Percentiles rank a stretch among this genome's conserved stretches.
phyloP scores from a whole-genome alignment of 2,113 vertebrate genomes.

The Catharus bicknelli region DNA sequence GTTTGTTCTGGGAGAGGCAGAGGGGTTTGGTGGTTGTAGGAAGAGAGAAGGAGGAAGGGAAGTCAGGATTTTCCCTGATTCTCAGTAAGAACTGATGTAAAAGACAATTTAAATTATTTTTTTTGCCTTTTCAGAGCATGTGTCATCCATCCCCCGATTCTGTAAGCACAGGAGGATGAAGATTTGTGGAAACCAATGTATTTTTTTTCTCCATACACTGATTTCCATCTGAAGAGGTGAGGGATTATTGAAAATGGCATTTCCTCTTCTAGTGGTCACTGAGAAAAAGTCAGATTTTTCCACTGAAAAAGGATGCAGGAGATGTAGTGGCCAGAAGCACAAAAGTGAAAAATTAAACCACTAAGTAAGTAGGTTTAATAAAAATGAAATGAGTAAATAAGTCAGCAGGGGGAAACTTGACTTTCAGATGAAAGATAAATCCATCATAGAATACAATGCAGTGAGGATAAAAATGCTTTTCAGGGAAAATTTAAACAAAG shows the following conservation, averaged over 20 bases:
- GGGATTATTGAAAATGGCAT: neutral
- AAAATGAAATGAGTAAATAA: neutral
- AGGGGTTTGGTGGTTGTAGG: neutral
- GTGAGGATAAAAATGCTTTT: neutral
- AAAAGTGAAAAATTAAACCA: neutral
- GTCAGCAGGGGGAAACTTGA: neutral
- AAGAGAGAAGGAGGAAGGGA: neutral
- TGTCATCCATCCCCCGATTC: neutral
- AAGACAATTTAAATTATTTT: neutral
- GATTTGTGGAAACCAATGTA: neutral
- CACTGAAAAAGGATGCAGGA: neutral
- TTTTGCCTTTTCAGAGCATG: neutral
- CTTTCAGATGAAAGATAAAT: neutral
- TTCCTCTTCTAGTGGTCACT: neutral
- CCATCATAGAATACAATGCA: neutral
- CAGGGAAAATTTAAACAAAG: neutral
- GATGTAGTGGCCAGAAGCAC: neutral
- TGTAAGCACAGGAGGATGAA: neutral
- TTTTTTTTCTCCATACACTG: neutral
- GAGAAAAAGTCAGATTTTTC: neutral
- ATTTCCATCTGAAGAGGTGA: neutral
- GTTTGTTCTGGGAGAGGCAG: neutral
- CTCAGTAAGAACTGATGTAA: neutral
- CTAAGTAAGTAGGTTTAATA: neutral
- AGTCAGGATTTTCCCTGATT: neutral